These are phyloP conservation scores for Harpagus bidentatus DNA, from an alignment of 2,113 vertebrate species.

Conservation along the genomic window DNA sequence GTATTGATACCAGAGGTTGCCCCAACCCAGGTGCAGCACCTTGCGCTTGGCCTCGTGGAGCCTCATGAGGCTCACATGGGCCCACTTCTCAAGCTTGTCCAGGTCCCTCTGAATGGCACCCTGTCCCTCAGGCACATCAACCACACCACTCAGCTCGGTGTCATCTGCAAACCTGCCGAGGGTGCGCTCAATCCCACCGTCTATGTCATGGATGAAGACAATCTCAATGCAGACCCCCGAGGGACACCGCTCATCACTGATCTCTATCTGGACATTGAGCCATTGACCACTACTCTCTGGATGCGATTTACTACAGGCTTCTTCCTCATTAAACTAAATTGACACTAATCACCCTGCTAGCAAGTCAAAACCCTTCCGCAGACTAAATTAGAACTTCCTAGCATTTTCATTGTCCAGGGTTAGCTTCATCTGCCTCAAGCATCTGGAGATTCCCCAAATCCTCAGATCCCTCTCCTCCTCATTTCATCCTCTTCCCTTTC, in stretches of 20 bases:
- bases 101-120: too few species aligned
- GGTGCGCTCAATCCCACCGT: rapidly evolving
- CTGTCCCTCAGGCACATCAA: neutral
- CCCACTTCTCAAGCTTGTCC: neutral
- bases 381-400: neutral
- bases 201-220: neutral
- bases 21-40: neutral
- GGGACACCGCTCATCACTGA: neutral
- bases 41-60: neutral
- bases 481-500: neutral
- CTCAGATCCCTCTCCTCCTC: neutral
- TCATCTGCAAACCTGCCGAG: neutral
- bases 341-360: neutral
- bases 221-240: neutral
- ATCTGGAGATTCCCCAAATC: neutral
- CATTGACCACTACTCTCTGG: neutral
- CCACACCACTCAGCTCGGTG: neutral
- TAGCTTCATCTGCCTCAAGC: neutral
- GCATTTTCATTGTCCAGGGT: neutral
- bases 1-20: neutral
- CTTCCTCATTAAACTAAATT: neutral
- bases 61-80: neutral
- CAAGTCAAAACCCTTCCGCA: neutral
- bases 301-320: neutral
- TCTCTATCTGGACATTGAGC: neutral